A percentile compares a stretch with the other conserved stretches of the same genome.
phyloP scores from a whole-genome alignment of 2,113 vertebrate species.

The Phyllostomus hastatus region DNA sequence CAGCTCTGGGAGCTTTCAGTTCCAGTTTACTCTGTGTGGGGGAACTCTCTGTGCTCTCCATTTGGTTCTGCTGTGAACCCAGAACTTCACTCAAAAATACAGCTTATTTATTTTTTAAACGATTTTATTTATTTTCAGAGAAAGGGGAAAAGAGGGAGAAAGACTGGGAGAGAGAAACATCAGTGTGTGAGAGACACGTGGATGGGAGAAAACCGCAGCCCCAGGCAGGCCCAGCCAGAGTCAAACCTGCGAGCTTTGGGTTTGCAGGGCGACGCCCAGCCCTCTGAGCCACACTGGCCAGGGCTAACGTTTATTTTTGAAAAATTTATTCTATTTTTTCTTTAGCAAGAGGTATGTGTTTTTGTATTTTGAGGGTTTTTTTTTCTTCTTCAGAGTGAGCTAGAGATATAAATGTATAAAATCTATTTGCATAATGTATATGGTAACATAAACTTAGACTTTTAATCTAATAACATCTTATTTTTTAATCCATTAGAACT shows the following conservation, averaged over 20 bases:
- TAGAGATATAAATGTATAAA: constrained; percentile 1
- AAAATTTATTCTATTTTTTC: background rate
- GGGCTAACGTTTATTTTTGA: background rate
- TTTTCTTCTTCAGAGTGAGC: background rate
- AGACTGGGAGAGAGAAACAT: too few species aligned
- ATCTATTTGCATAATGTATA: background rate
- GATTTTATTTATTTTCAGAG: too few species aligned
- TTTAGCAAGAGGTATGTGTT: background rate
- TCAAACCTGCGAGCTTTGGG: too few species aligned
- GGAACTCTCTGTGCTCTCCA: background rate
- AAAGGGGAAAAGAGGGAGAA: too few species aligned
- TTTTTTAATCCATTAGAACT: background rate
- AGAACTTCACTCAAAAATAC: background rate
- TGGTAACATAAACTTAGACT: background rate
- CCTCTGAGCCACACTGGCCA: too few species aligned
- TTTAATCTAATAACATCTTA: background rate
- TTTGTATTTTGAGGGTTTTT: background rate
- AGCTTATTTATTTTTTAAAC: background rate
- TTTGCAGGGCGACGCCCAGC: too few species aligned
- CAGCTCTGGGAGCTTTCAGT: background rate
- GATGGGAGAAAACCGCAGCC: too few species aligned
- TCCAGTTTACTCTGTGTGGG: background rate
- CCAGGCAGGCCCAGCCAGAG: too few species aligned
- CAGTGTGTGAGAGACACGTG: too few species aligned
- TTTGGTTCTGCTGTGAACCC: background rate